Base-by-base conservation (phyloP, 2,797 vertebrate species). In the Varecia variegata region DNA sequence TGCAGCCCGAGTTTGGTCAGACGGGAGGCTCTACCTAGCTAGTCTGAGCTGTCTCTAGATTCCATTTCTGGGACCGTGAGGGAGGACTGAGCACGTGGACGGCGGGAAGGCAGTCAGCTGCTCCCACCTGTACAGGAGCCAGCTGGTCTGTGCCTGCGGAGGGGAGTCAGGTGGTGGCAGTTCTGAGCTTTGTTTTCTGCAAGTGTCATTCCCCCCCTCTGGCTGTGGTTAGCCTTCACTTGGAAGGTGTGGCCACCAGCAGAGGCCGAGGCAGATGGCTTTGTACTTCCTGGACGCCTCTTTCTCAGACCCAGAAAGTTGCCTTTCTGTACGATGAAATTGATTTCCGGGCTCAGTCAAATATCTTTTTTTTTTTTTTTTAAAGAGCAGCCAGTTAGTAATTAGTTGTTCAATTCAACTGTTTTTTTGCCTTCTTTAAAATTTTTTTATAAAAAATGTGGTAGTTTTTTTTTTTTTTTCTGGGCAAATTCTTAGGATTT, bases 401-500 rank as follows among this genome's bases (percentile, higher is more conserved):
- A 95, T 94, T 89, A 95, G 94, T 96, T 97, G 82, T 95, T 97
- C 96, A 56, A 82, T 86, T 96, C 88, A 86, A 96, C 94, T 95
- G 71, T 85, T 79, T 92, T 92, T 84, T 70, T 35, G 4, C 60
- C 82, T 93, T 89, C 50, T 94, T 80, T 71, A 81, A 71, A 20
- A 6, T 0, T 40, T 91, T 88, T 65, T n/a, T 9, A 25, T 32
- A 67, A 67, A 67, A 84, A 93, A 96, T 54, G 95, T 89, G 96
- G 58, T 97, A 96, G 95, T 80, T 80, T 94, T 97, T 96, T 94
- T 94, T 94, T 94, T 92, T 89, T 87, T 85, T 88, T 25, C 92
- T 97, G 97, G 97, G 97, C 80, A 97, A 97, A 97, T 96, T 95
- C 93, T 97, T 91, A 94, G 96, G 93, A 96, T 97, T 95, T 97